These are phyloP conservation scores for Crossoptilon crossoptilon DNA, from an alignment of 2,797 vertebrate species.

Conservation along the genomic window DNA sequence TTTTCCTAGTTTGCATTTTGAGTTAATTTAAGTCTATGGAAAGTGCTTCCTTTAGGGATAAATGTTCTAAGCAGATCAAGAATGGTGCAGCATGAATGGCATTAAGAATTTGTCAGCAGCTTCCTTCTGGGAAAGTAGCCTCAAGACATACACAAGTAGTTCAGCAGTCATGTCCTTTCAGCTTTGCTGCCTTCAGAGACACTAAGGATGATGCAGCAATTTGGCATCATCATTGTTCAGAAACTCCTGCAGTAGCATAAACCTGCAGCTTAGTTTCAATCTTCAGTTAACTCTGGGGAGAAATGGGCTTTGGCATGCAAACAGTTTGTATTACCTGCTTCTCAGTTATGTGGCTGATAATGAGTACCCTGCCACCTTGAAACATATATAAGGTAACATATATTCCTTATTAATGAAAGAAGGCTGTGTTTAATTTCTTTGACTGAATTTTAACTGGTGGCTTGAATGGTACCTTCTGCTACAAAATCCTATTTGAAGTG, in stretches of 20 bases:
- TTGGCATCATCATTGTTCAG: neutral
- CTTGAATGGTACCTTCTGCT: neutral
- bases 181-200: neutral
- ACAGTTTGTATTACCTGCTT: neutral
- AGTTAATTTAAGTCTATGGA: neutral
- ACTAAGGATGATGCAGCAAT: neutral
- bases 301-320: neutral
- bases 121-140: neutral
- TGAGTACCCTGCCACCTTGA: neutral
- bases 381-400: neutral
- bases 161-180: neutral
- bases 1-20: slow-evolving; percentile 47
- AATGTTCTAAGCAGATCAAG: neutral
- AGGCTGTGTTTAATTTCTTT: neutral
- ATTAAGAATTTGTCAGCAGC: neutral
- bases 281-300: neutral
- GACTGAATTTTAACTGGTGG: neutral
- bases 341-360: neutral
- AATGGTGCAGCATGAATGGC: neutral
- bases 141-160: neutral
- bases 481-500: neutral
- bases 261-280: neutral
- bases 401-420: neutral
- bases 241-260: neutral
- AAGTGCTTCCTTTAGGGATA: slow-evolving; percentile 46